Base-by-base conservation (phyloP, 35 echinoderm and acorn worm species). In the Lytechinus variegatus region DNA sequence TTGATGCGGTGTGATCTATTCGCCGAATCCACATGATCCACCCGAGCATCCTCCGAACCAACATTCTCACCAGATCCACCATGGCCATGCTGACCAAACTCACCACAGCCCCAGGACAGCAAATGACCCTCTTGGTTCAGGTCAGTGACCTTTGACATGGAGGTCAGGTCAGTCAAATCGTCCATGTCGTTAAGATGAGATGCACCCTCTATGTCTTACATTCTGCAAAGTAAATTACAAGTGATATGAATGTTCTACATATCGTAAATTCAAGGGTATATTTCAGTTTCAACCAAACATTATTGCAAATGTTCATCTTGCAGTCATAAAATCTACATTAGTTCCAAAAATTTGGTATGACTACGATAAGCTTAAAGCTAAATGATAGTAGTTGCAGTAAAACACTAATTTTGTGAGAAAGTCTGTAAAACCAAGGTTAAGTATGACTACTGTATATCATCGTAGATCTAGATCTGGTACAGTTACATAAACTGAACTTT, bases 51-150 rank as follows among this genome's bases (percentile, higher is more conserved):
- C 10, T 72, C 94, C 24, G 95, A 54, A 19, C 86, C 44, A 9
- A 99, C 28, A 94, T 99, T 89, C 87, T 96, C 86, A 54, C 27
- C 94, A 52, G 44, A 54, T 24, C 93, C 88, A 13, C 97, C 97
- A 33, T 97, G 97, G 28, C 98, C 98, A 96, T 99, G 97, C 96
- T 99, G 98, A 52, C 97, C 98, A 89, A 99, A 99, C 94, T 99
- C 98, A 9, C 98, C 98, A 87, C 97, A 95, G 10, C 98, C 98
- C 98, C 98, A 99, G 12, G 96, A 94, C 54, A 97, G 52, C 89
- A 98, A 89, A 51, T 21, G 27, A 1, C 96, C 97, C 52, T 54
- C 88, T 16, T 90, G 88, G 16, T 54, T 16, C n/a, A 10, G 88
- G 88, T 90, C 29, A 21, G 28, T 54, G 27, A 90, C 88, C 88